Evolutionary conservation across 2,797 vertebrate genomes (phyloP), one percentile per base, ranked within the genome.

Genomic region (Vespertilio murinus): DNA sequence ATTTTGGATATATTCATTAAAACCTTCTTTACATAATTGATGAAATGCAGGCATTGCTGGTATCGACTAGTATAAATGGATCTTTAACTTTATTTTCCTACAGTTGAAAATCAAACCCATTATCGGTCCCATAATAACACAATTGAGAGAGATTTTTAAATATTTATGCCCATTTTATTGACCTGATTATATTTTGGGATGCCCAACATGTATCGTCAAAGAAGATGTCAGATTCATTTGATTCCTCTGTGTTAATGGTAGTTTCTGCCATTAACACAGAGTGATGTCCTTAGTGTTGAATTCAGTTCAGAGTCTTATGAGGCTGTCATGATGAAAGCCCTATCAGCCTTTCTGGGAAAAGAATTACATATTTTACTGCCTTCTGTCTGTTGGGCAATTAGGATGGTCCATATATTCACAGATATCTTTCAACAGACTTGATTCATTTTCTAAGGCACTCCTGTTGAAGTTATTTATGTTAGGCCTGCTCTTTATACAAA

Each of bases 121-220:
- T 0, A 9, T 38, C 12, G 28, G 4, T 77, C 1, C 1, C 2
- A 84, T 30, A 69, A 56, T 56, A 1, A 0, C 4, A 59, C 3
- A 79, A n/a, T 16, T 85, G 30, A 73, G 13, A 91, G 18, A 65
- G 25, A 40, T 42, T 42, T 79, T 6, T 81, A 71, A 65, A 75
- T 40, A 79, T 92, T 93, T 87, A 28, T 71, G n/a, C n/a, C n/a
- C 4, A 30, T n/a, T 56, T 54, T 64, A 80, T 18, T 65, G 35
- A 90, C 1, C 1, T 5, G 33, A 20, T 5, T n/a, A 8, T n/a
- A 30, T 49, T 78, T 67, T 18, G 28, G n/a, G 1, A 84, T 65
- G 1, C 7, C 22, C 33, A 70, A 71, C 25, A 74, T 35, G 64
- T 82, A 3, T 17, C 35, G 80, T 54, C 40, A 85, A 61, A 61